Evolutionary conservation across 2,797 vertebrate genomes (phyloP), one percentile per base, ranked within the genome.

Genomic region (Pseudopleuronectes americanus): DNA sequence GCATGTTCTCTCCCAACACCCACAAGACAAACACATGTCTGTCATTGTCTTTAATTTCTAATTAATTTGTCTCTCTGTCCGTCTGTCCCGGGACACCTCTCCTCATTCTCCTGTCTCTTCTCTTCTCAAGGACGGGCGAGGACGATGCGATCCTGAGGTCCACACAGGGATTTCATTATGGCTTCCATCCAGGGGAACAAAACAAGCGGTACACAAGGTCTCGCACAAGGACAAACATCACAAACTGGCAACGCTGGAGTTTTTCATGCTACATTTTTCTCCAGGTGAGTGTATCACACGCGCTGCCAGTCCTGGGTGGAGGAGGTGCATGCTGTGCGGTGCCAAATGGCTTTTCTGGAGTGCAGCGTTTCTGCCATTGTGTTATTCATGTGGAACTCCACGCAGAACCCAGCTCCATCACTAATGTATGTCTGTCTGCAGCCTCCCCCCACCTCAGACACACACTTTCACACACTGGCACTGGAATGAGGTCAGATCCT

Each of bases 341-440:
- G 47, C 19, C 33, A 65, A 67, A 71, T 62, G 38, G 61, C n/a
- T 71, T 64, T 58, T 17, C 4, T 16, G 13, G 47, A 28, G 26
- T n/a, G 21, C 54, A 64, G 54, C 19, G 12, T 36, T 57, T 65
- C 51, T 65, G 48, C 59, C 22, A 61, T 76, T 77, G 31, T 54
- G 65, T 71, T 22, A 33, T 43, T 47, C 57, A 26, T 8, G 26
- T 53, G 59, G 62, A 59, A 73, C 72, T 53, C 54, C 70, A 38
- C 14, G 17, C 43, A 81, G 73, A 86, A 86, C 65, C 19, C 24
- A 49, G 71, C 63, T 71, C 83, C 78, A 89, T 87, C 79, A 81
- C 81, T 91, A 86, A 91, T 91, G 85, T 68, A 91, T 87, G 81
- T 69, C 64, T 81, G 85, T 87, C 88, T 90, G 79, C 71, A 78